Conservation (phyloP, 1,140 invertebrate genomes). For the Telenomus remus region DNA sequence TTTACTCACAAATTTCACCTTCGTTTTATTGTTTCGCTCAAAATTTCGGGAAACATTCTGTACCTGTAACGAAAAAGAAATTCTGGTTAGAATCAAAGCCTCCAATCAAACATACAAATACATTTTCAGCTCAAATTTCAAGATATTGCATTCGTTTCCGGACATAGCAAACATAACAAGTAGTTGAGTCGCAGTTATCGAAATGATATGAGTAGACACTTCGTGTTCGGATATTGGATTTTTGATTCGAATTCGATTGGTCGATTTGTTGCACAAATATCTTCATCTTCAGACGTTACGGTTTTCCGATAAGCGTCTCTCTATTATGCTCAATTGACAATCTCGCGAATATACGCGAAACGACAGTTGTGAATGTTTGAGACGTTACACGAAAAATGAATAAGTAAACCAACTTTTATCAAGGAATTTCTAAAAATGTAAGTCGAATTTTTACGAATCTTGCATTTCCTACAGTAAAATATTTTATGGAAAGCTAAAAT, state of each 20-base stretch:
- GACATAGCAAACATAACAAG: slow-evolving; percentile 17
- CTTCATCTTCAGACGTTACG: slow-evolving; percentile 43
- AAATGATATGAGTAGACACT: slow-evolving; percentile 39
- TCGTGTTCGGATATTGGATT: slow-evolving; percentile 59
- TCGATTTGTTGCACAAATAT: slow-evolving; percentile 30
- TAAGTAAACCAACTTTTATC: slow-evolving; percentile 19
- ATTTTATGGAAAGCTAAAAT: too few relatives aligned
- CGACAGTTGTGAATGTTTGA: slow-evolving; percentile 4
- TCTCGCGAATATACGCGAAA: slow-evolving; percentile 26
- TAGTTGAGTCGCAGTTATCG: slow-evolving; percentile 18
- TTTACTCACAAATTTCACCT: too few relatives aligned
- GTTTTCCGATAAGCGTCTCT: slow-evolving; percentile 41
- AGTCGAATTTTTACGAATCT: too few relatives aligned
- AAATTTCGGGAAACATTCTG: not conserved
- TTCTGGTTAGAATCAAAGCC: too few relatives aligned
- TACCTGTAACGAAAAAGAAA: slow-evolving; percentile 16
- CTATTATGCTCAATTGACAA: slow-evolving; percentile 33
- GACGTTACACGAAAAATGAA: slow-evolving; percentile 20
- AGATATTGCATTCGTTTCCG: too few relatives aligned
- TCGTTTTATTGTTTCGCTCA: too few relatives aligned
- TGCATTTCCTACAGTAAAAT: too few relatives aligned
- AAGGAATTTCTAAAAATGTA: too few relatives aligned
- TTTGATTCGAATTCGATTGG: slow-evolving; percentile 23
- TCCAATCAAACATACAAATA: not conserved
- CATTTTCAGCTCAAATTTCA: slow-evolving; percentile 8